Conservation (phyloP, 92 coral and sea anemone genomes). For the Epizoanthus ramosus region DNA sequence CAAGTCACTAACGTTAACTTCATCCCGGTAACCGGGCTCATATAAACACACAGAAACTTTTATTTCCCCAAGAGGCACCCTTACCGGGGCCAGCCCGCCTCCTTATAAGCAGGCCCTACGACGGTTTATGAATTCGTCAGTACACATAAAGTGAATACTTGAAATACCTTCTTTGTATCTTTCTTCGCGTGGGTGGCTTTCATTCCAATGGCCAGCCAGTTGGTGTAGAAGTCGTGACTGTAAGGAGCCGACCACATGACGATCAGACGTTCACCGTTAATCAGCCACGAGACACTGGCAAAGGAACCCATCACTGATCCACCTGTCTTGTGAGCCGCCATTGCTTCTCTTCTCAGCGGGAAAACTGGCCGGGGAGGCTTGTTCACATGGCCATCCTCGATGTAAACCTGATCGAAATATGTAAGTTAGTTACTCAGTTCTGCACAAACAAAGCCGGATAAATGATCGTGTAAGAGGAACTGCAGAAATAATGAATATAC, state of each 20-base stretch:
- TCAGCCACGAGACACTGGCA: constrained; percentile 23
- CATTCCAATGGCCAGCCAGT: constrained; percentile 19
- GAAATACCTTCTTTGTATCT: background rate
- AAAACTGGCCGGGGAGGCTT: constrained; percentile 10
- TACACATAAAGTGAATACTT: background rate
- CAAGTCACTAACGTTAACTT: too few relatives aligned
- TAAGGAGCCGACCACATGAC: constrained; percentile 19
- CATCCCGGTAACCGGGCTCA: too few relatives aligned
- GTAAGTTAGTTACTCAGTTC: too few relatives aligned
- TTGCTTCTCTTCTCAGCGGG: constrained; percentile 28
- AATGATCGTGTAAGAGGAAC: too few relatives aligned
- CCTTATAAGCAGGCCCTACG: too few relatives aligned
- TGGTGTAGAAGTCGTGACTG: constrained; percentile 19
- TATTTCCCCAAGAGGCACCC: too few relatives aligned
- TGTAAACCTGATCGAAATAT: background rate
- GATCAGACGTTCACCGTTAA: background rate
- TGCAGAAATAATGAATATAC: too few relatives aligned
- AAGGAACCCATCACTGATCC: background rate
- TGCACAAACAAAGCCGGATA: too few relatives aligned
- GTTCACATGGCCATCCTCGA: constrained; percentile 1
- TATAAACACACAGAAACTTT: too few relatives aligned
- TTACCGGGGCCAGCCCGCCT: too few relatives aligned
- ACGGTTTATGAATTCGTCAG: too few relatives aligned
- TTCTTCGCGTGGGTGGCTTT: background rate
- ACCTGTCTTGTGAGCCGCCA: background rate